A percentile compares a stretch with the other conserved stretches of the same genome.
phyloP scores from a whole-genome alignment of 2,797 vertebrate species.

The Thripadectes ignobilis region DNA sequence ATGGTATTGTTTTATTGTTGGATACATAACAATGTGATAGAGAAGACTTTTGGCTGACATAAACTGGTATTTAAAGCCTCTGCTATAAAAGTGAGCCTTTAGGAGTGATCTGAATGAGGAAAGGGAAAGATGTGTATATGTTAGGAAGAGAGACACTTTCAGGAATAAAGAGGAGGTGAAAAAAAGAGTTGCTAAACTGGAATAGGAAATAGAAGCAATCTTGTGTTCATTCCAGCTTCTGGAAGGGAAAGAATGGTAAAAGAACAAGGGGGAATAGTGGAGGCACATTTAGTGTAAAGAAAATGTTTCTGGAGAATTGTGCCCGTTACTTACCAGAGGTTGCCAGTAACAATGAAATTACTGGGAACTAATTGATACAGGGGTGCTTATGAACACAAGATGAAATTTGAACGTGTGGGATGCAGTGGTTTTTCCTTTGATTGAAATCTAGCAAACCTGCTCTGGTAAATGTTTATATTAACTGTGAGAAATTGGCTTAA shows the following conservation, averaged over 20 bases:
- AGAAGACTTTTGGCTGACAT: not conserved
- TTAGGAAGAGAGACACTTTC: not conserved
- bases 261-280: not conserved
- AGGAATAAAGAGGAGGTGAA: not conserved
- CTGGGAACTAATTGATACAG: not conserved
- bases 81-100: not conserved
- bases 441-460: not conserved
- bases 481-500: not conserved
- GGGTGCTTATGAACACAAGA: not conserved
- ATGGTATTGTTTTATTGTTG: not conserved
- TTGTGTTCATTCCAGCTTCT: not conserved
- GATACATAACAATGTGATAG: not conserved
- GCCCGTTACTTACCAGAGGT: rapidly evolving
- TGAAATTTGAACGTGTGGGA: not conserved
- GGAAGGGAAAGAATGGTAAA: not conserved
- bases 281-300: not conserved
- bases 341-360: not conserved
- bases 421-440: not conserved
- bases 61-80: not conserved
- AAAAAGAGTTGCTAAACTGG: not conserved
- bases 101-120: not conserved
- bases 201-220: not conserved
- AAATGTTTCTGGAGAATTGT: not conserved
- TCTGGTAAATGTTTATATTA: not conserved
- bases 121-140: not conserved